These are phyloP conservation scores for Macroramphosus scolopax DNA, from an alignment of 2,797 vertebrate genomes.

Conservation along the genomic window DNA sequence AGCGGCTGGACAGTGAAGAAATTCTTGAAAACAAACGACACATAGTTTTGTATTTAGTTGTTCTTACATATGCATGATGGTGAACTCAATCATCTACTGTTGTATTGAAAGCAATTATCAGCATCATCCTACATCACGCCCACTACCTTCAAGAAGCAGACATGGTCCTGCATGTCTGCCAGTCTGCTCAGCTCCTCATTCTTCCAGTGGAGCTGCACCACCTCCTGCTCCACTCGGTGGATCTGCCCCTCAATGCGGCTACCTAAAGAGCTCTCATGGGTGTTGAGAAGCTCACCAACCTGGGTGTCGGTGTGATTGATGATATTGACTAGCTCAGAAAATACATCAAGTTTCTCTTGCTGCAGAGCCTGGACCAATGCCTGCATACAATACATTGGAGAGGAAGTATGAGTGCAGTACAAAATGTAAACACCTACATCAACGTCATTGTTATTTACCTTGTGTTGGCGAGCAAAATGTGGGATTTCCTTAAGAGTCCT, in stretches of 20 bases:
- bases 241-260: slow-evolving; percentile 59
- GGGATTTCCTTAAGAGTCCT: slow-evolving; percentile 51
- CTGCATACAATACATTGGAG: slow-evolving; percentile 37
- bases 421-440: neutral
- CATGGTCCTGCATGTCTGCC: slow-evolving; percentile 61
- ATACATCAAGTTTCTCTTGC: slow-evolving; percentile 60
- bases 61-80: no score
- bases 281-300: slow-evolving; percentile 59
- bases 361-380: slow-evolving; percentile 66
- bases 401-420: neutral
- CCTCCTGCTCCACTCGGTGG: slow-evolving; percentile 70
- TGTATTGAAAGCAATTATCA: no score
- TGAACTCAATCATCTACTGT: no score
- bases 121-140: no score
- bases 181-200: slow-evolving; percentile 66
- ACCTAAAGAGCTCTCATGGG: slow-evolving; percentile 54
- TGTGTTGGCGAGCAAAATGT: slow-evolving; percentile 54
- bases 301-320: slow-evolving; percentile 56
- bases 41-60: no score
- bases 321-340: slow-evolving; percentile 56
- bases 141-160: slow-evolving; percentile 77
- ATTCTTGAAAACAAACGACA: slow-evolving; percentile 46
- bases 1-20: slow-evolving; percentile 51
- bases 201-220: slow-evolving; percentile 61
- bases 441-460: slow-evolving; percentile 31